Base-by-base conservation (phyloP, 2,797 vertebrate genomes). In the Macroramphosus scolopax region DNA sequence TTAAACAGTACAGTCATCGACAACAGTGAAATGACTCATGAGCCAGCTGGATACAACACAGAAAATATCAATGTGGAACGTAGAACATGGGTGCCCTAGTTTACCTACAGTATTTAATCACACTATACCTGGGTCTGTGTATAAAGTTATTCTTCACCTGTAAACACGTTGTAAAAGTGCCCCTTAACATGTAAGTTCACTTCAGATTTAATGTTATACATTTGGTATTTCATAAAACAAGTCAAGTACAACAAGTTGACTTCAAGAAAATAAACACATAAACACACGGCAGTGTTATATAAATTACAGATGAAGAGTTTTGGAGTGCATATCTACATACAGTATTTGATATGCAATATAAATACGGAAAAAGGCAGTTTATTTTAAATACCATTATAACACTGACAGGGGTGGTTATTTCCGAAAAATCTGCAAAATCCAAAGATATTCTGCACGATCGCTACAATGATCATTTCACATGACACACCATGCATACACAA, bases 351-450 rank as follows among this genome's bases (percentile, higher is more conserved):
- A 22, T 22, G 6, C 25, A 26, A 26, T 26, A 22, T 22, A 22
- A 3, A 6, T 22, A 39, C 14, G 53, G 44, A 40, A 59, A 29
- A 54, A 49, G 44, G 47, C 41, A 39, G 29, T 56, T n/a, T 18
- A 42, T 13, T 11, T 12, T 15, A 54, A 17, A 29, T 29, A 64
- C 31, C 18, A 13, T 34, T 13, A 12, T 0, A 28, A 31, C 25
- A 43, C 9, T 30, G 16, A 40, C 35, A 40, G 7, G 18, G 2
- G 5, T 4, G 6, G 3, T 18, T 34, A 14, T 35, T n/a, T 20
- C 8, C 32, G 16, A 33, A 1, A 5, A 4, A 40, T 43, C 5
- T 33, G 24, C 13, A 63, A 34, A 60, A 37, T 22, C 25, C 6
- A 29, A 1, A 12, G n/a, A 22, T 14, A 32, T 26, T 48, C 12